Base-by-base conservation (phyloP, 2,113 vertebrate species). In the Lophura nycthemera region DNA sequence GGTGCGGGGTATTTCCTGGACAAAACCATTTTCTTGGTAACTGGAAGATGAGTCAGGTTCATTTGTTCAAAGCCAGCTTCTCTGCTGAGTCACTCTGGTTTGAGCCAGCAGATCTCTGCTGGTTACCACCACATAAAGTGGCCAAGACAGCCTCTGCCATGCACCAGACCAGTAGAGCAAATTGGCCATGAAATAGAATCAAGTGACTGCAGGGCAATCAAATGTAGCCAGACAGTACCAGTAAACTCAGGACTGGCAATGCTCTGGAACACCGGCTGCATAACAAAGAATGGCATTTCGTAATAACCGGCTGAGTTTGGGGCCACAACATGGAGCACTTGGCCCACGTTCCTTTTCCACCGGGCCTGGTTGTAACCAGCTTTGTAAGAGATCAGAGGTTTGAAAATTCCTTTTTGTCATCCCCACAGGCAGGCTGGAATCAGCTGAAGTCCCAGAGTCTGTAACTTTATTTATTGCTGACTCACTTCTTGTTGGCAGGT, bases 401-500 rank as follows among this genome's bases (percentile, higher is more conserved):
- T 88, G 72, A 78, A 84, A 88, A 69, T 81, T 57, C n/a, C 59
- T 57, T 88, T 64, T 76, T 78, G 86, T 71, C 90, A 81, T 83
- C 56, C 69, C 60, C 65, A 64, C 0, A 9, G 42, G 45, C 65
- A 83, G 80, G 38, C 65, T 86, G 70, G 73, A 75, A 84, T 78
- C 57, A 78, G 76, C 61, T 34, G 8, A 81, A 86, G 90, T 78
- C 43, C 48, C 70, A 88, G 73, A 90, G 86, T 74, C 38, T 3
- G 11, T 78, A 72, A 75, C 70, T 90, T 90, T 78, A 91, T 91
- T 86, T 93, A 88, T 76, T 93, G 82, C 76, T 19, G 1, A 32
- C 83, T 92, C 56, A 18, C 76, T 88, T 84, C 80, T 88, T 57
- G 48, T 63, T 89, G 90, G 77, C 83, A 90, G 70, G 67, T 86